Conservation (phyloP, 2,113 vertebrate species). For the Leucopsar rothschildi region DNA sequence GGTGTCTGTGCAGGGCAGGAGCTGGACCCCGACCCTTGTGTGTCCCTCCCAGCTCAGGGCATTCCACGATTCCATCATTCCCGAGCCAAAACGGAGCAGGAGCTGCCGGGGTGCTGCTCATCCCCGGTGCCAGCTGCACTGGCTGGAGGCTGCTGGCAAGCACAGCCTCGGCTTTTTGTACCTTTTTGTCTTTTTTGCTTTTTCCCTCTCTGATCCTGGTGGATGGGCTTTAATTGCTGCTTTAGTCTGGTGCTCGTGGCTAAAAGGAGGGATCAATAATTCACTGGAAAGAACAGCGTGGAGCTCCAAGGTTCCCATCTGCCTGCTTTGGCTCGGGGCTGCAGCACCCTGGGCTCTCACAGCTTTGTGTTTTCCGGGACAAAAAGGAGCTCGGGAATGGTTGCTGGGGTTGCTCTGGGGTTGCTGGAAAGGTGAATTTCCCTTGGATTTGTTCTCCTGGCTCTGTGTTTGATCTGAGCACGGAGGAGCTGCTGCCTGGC, state of each 20-base stretch:
- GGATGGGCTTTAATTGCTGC: not conserved
- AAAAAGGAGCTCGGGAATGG: not conserved
- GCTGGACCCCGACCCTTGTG: not conserved
- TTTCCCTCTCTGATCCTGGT: not conserved
- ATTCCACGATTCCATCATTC: not conserved
- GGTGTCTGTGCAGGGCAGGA: not conserved
- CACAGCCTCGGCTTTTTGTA: not conserved
- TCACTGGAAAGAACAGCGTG: not conserved
- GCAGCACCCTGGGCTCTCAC: not conserved
- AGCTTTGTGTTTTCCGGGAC: not conserved
- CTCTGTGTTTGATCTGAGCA: not conserved
- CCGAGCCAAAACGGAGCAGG: not conserved
- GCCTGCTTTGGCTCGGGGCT: not conserved
- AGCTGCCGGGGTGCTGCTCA: fast-evolving
- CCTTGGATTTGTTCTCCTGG: not conserved
- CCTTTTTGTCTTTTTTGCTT: not conserved
- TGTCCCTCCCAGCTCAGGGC: not conserved
- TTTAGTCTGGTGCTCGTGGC: not conserved
- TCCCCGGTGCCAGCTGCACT: not conserved
- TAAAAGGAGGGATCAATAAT: conserved; percentile 12
- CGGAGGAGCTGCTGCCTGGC: not conserved
- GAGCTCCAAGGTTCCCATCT: not conserved
- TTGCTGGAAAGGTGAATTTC: not conserved
- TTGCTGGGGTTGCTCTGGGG: not conserved
- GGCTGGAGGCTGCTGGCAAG: not conserved